Evolutionary conservation across 2,113 vertebrate genomes (phyloP).

Genomic region (Paramisgurnus dabryanus): DNA sequence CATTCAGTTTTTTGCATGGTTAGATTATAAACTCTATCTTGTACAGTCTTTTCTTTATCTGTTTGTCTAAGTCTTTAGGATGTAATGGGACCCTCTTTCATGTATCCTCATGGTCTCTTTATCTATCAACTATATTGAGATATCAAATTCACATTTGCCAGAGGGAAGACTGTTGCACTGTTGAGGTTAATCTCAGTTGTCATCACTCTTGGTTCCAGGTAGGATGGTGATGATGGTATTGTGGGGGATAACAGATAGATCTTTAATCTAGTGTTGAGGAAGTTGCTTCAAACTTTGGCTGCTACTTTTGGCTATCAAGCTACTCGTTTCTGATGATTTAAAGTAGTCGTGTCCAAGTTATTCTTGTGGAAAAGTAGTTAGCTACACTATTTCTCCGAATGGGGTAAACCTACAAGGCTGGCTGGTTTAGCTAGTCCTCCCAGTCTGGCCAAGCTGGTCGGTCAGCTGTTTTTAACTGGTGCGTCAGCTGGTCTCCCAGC

Average conservation of each 20-base stretch:
- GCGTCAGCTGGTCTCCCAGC: no score
- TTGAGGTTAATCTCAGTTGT: slow-evolving; percentile 28
- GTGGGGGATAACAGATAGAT: neutral
- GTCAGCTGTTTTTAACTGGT: no score
- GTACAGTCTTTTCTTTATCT: neutral
- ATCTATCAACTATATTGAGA: slow-evolving; percentile 22
- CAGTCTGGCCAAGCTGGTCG: no score
- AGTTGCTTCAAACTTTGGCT: no score
- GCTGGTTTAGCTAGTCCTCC: no score
- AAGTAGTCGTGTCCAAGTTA: no score
- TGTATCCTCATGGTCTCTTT: slow-evolving; percentile 2
- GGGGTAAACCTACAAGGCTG: no score
- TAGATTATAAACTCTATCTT: slow-evolving; percentile 4
- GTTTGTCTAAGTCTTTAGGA: neutral
- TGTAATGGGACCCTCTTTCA: slow-evolving; percentile 22
- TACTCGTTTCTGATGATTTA: no score
- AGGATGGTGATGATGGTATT: neutral
- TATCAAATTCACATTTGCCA: slow-evolving; percentile 41
- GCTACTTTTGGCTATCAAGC: no score
- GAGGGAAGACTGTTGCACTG: slow-evolving; percentile 6
- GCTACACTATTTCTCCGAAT: no score
- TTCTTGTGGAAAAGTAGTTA: no score
- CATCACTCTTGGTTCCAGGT: neutral
- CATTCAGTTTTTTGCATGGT: neutral
- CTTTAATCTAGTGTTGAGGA: neutral